Conservation (phyloP, 2,888 invertebrate genomes). For the Prionchulus punctatus region DNA sequence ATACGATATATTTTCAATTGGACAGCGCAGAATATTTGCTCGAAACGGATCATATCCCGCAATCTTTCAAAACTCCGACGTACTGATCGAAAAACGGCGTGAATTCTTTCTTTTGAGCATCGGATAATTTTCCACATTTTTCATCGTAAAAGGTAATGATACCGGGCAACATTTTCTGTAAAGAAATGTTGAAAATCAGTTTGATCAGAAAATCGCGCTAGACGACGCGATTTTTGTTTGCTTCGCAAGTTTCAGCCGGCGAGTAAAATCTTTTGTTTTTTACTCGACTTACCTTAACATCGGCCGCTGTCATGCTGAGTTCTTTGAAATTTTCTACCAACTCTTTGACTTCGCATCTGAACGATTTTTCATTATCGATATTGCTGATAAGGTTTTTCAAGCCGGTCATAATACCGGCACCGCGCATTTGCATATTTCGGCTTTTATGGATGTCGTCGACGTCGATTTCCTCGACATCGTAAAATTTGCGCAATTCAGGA, state of each 20-base stretch:
- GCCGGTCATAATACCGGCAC: neutral
- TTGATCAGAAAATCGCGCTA: too few relatives aligned
- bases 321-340: neutral
- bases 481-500: neutral
- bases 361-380: neutral
- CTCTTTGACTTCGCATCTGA: neutral
- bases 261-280: too few relatives aligned
- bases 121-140: neutral
- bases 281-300: neutral
- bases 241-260: too few relatives aligned
- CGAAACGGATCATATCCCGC: too few relatives aligned
- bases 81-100: neutral
- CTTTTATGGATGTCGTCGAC: neutral
- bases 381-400: neutral
- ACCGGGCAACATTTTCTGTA: neutral
- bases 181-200: too few relatives aligned
- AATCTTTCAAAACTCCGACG: neutral
- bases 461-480: constrained; percentile 1
- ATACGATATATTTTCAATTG: too few relatives aligned
- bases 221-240: too few relatives aligned
- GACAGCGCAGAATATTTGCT: too few relatives aligned
- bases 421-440: neutral
- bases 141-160: neutral
- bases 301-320: neutral
- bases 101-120: neutral